Conservation (phyloP, 2,888 invertebrate genomes). For the Beris chalybata region DNA sequence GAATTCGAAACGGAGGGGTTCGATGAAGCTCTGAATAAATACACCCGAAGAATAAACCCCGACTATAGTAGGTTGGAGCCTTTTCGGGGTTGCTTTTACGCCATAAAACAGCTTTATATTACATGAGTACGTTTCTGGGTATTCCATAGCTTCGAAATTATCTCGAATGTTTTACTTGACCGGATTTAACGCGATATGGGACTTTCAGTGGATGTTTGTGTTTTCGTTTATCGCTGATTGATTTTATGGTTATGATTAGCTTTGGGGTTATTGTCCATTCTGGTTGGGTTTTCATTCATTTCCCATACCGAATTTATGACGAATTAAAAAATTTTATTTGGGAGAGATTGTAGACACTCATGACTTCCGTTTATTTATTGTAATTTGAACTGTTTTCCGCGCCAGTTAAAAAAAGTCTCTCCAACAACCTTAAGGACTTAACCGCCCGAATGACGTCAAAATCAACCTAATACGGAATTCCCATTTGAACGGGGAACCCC, state of each 20-base stretch:
- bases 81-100: constrained; percentile 31
- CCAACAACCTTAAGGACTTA: too few relatives aligned
- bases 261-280: too few relatives aligned
- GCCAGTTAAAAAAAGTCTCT: too few relatives aligned
- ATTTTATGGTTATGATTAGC: constrained; percentile 32
- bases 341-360: too few relatives aligned
- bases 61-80: constrained; percentile 5
- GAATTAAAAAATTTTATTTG: too few relatives aligned
- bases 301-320: too few relatives aligned
- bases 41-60: constrained; percentile 8
- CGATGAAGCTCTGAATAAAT: constrained; percentile 1
- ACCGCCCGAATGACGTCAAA: too few relatives aligned
- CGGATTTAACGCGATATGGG: constrained; percentile 20
- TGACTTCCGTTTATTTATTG: too few relatives aligned
- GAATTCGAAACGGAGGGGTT: neutral
- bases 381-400: too few relatives aligned
- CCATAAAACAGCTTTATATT: constrained; percentile 24
- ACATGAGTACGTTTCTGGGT: neutral
- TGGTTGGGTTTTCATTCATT: too few relatives aligned
- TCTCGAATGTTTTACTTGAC: constrained; percentile 32
- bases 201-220: constrained; percentile 13
- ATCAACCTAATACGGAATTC: too few relatives aligned
- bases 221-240: constrained; percentile 32
- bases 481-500: too few relatives aligned
- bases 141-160: constrained; percentile 32